Evolutionary conservation across 2,797 vertebrate species (phyloP).

Genomic region (Megaceryle alcyon): DNA sequence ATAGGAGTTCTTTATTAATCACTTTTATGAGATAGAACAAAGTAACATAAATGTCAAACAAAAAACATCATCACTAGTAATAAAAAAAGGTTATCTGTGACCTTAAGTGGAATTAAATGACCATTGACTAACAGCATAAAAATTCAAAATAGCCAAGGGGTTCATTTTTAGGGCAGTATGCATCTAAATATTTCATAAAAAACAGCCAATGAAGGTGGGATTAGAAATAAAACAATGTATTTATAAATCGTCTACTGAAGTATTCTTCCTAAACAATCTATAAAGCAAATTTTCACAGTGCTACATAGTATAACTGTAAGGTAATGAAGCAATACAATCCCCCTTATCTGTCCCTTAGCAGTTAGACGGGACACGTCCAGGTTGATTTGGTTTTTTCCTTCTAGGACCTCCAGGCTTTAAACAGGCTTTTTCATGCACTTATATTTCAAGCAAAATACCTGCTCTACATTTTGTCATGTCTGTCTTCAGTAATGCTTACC

Average conservation of each 20-base stretch:
- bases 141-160: not conserved
- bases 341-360: not conserved
- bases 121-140: not conserved
- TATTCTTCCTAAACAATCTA: not conserved
- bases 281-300: not conserved
- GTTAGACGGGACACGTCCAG: not conserved
- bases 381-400: not conserved
- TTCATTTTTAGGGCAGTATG: slow-evolving; percentile 35
- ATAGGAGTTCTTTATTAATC: slow-evolving; percentile 1
- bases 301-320: not conserved
- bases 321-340: not conserved
- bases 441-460: not conserved
- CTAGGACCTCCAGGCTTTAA: rapidly evolving
- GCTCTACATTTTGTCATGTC: not conserved
- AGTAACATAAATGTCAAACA: slow-evolving; percentile 33
- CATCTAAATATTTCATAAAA: not conserved
- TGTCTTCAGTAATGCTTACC: not conserved
- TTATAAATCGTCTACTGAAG: not conserved
- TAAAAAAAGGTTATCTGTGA: slow-evolving; percentile 11
- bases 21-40: slow-evolving; percentile 3
- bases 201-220: not conserved
- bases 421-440: not conserved
- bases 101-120: slow-evolving; percentile 34
- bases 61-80: slow-evolving; percentile 13
- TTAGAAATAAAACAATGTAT: not conserved